Evolutionary conservation across 1,140 invertebrate genomes (phyloP).

Genomic region (Mamestra configurata): DNA sequence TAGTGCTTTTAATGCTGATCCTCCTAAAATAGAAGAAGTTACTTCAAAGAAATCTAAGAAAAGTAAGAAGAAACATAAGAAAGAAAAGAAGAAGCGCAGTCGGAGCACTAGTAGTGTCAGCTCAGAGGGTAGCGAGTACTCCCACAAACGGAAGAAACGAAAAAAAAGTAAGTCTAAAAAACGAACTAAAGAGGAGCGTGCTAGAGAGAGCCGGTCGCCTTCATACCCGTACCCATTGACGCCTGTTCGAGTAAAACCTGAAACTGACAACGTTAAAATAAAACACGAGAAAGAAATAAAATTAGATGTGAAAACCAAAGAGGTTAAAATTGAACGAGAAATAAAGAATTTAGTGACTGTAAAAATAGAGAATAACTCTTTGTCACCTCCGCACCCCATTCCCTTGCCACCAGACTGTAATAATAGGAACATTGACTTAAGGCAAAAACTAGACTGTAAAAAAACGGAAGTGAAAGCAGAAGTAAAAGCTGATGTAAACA

Average conservation of each 20-base stretch:
- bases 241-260: constrained; percentile 76
- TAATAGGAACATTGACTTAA: constrained; percentile 64
- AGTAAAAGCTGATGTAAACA: constrained; percentile 63
- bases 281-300: constrained; percentile 78
- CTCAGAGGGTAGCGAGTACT: constrained; percentile 73
- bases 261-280: constrained; percentile 80
- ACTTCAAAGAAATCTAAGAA: constrained; percentile 75
- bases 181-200: constrained; percentile 80
- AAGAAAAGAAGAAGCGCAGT: constrained; percentile 82
- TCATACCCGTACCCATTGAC: constrained; percentile 53
- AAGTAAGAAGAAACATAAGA: constrained; percentile 84
- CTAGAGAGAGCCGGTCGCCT: constrained; percentile 79
- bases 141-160: constrained; percentile 83
- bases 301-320: constrained; percentile 86
- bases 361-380: constrained; percentile 55
- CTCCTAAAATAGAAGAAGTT: constrained; percentile 86
- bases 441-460: constrained; percentile 66
- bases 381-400: constrained; percentile 67
- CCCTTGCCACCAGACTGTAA: constrained; percentile 75
- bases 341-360: constrained; percentile 57
- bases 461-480: constrained; percentile 69
- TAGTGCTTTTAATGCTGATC: constrained; percentile 91
- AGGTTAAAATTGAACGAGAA: constrained; percentile 81
- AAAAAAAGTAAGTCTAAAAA: constrained; percentile 89
- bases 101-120: constrained; percentile 72